Conservation (phyloP, 2,888 invertebrate species). For the Drosophila recens region DNA sequence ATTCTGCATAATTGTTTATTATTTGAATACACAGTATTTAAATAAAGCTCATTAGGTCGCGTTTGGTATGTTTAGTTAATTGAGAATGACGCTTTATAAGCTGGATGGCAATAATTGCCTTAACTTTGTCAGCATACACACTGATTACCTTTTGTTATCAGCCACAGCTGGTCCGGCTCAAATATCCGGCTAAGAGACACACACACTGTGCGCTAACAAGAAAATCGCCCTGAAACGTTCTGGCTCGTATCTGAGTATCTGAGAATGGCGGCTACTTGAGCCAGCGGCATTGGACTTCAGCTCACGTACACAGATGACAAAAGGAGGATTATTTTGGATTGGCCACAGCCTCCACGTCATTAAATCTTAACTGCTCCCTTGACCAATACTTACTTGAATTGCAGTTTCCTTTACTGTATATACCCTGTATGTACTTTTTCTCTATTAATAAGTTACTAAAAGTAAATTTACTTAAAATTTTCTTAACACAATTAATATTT, state of each 20-base stretch:
- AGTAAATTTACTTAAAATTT: no score
- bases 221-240: conserved; percentile 16
- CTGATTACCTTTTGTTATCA: conserved; percentile 10
- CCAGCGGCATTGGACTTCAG: conserved; percentile 49
- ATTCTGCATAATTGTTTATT: conserved; percentile 34
- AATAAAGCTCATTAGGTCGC: conserved; percentile 25
- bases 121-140: conserved; percentile 39
- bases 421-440: background rate
- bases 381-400: conserved; percentile 10
- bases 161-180: conserved; percentile 5
- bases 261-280: conserved; percentile 46
- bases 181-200: conserved; percentile 16
- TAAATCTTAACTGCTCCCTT: conserved; percentile 51
- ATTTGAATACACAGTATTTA: conserved; percentile 35
- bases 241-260: background rate
- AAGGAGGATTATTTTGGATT: conserved; percentile 2
- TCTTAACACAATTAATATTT: no score
- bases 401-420: background rate
- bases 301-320: conserved; percentile 23
- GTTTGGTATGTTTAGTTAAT: conserved; percentile 68
- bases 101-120: conserved; percentile 44
- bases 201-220: conserved; percentile 26
- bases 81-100: conserved; percentile 32
- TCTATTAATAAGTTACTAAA: no score
- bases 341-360: conserved; percentile 44